Conservation (phyloP, 2,797 vertebrate species). For the Girardinus metallicus region DNA sequence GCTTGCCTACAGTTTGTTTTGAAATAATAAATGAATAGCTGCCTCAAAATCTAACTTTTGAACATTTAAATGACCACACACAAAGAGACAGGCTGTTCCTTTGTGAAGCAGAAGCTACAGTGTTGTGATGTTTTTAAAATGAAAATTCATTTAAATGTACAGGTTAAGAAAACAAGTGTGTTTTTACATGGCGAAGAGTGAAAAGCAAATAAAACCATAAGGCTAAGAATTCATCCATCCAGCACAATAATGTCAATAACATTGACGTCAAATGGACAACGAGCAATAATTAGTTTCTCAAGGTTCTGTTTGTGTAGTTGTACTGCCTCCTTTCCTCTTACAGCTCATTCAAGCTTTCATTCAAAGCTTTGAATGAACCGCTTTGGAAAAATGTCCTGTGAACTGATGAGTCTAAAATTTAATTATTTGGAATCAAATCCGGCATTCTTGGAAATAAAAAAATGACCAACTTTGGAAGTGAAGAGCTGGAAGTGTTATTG, state of each 20-base stretch:
- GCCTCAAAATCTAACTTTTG: not conserved
- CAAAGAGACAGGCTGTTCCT: not conserved
- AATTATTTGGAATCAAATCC: too few species aligned
- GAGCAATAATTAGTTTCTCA: not conserved
- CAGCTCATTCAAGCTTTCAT: not conserved
- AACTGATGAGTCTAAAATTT: too few species aligned
- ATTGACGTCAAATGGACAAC: not conserved
- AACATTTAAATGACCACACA: slow-evolving; percentile 1
- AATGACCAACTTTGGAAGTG: too few species aligned
- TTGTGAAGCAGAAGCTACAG: not conserved
- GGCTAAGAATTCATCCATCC: not conserved
- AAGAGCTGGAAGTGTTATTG: too few species aligned
- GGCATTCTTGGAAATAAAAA: too few species aligned
- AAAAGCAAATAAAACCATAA: not conserved
- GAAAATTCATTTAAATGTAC: not conserved
- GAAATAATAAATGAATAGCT: not conserved
- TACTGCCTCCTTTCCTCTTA: not conserved
- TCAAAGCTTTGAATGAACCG: too few species aligned
- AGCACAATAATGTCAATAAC: not conserved
- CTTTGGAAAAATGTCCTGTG: too few species aligned
- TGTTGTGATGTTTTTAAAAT: not conserved
- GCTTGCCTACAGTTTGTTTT: not conserved
- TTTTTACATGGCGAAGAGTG: not conserved
- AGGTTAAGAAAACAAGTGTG: not conserved
- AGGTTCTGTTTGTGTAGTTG: not conserved